Percentiles rank a stretch among this genome's conserved stretches.
Conservation (phyloP, 2,113 vertebrate genomes). For the Paraplagusia blochii region DNA sequence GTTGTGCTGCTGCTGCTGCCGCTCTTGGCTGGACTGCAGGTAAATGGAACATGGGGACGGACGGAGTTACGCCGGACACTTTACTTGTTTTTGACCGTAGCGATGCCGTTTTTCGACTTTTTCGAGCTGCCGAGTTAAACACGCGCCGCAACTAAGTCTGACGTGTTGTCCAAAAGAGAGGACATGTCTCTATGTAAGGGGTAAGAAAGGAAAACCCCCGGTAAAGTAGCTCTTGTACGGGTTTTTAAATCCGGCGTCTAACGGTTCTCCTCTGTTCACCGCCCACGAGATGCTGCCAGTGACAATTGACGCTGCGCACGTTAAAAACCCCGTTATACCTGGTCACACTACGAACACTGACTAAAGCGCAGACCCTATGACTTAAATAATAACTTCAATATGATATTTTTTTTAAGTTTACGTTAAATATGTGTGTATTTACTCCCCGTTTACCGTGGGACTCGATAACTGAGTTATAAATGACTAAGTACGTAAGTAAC, state of each 20-base stretch:
- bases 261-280: not conserved
- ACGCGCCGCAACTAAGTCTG: too few species aligned
- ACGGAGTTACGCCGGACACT: constrained; percentile 57
- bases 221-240: constrained; percentile 18
- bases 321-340: not conserved
- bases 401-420: constrained; percentile 20
- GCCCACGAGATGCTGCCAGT: constrained; percentile 3
- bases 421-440: constrained; percentile 51
- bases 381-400: too few species aligned
- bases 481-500: constrained; percentile 22
- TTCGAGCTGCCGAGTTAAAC: not conserved
- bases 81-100: not conserved
- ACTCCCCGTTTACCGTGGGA: not conserved
- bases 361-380: not conserved
- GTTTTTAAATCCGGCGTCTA: not conserved
- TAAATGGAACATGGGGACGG: constrained; percentile 34
- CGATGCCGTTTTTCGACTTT: constrained; percentile 2
- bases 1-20: constrained; percentile 59
- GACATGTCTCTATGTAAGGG: not conserved
- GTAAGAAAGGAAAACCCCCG: not conserved
- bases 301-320: not conserved
- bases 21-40: constrained; percentile 73
- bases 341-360: constrained; percentile 4
- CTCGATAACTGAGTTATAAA: constrained; percentile 19
- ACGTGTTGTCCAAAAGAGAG: not conserved